These are phyloP conservation scores for Synodontis membranacea DNA, from an alignment of 2,113 vertebrate species.

Conservation along the genomic window DNA sequence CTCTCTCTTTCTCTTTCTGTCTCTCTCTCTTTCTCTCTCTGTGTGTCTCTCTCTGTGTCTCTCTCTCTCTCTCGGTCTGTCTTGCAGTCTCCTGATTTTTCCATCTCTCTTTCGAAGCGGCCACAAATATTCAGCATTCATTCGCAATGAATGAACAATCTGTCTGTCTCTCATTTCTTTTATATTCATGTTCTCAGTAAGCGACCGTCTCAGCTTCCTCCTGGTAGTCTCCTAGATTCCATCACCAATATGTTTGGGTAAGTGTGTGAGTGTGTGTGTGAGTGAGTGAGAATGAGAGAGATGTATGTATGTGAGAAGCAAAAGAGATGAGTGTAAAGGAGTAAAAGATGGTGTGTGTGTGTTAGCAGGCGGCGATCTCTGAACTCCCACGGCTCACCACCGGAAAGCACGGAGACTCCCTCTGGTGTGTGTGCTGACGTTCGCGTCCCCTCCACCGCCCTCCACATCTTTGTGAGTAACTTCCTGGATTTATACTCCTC, in stretches of 20 bases:
- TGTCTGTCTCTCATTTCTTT: not conserved
- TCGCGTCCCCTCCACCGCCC: conserved; percentile 84
- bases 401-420: conserved; percentile 76
- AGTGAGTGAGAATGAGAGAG: not conserved
- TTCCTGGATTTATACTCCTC: not conserved
- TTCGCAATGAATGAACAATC: not conserved
- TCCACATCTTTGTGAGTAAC: conserved; percentile 86
- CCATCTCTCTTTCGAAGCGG: not conserved
- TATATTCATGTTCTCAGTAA: conserved; percentile 2
- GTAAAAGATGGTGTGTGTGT: not conserved
- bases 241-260: not conserved
- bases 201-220: conserved; percentile 8
- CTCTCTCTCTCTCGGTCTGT: no score
- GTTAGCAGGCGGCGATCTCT: conserved; percentile 81
- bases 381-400: conserved; percentile 78
- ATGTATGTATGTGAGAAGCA: conserved; percentile 30
- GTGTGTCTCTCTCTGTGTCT: no score
- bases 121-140: not conserved
- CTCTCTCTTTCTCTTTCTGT: not conserved
- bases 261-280: not conserved
- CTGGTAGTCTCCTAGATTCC: conserved; percentile 19
- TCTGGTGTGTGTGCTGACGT: conserved; percentile 81
- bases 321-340: not conserved
- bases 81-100: not conserved
- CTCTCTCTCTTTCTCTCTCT: no score